Percentiles rank a stretch among this genome's conserved stretches.
These are phyloP conservation scores for Micromys minutus DNA, from an alignment of 2,113 vertebrate genomes.

Conservation along the genomic window DNA sequence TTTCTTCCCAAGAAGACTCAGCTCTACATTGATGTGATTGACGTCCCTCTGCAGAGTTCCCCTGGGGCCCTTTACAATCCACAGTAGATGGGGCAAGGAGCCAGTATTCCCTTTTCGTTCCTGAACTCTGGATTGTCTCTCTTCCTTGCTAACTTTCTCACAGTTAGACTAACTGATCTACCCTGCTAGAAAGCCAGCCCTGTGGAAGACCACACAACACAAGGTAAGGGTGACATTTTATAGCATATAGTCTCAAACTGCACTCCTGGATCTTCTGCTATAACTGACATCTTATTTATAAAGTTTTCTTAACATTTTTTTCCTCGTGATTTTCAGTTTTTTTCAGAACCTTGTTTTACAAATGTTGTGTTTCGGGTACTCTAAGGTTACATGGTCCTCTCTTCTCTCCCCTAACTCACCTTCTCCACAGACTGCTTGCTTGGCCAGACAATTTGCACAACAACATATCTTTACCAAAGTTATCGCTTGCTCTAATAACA, in stretches of 20 bases:
- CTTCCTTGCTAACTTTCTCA: neutral
- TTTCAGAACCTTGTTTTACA: neutral
- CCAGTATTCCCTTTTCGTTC: neutral
- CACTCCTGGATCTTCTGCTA: neutral
- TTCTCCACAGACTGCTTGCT: neutral
- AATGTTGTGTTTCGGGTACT: neutral
- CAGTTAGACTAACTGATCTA: neutral
- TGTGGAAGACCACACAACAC: neutral
- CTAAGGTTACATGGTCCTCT: neutral
- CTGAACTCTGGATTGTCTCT: neutral
- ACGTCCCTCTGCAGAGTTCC: too few relatives aligned
- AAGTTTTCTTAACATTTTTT: neutral
- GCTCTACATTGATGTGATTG: too few relatives aligned
- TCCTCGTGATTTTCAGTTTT: neutral
- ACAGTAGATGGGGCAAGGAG: too few relatives aligned
- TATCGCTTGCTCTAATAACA: neutral
- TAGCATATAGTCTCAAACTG: neutral
- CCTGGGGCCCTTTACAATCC: too few relatives aligned
- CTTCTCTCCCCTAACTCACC: neutral
- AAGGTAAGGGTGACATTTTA: neutral
- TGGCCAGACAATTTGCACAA: neutral
- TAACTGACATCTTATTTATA: neutral
- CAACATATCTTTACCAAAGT: neutral
- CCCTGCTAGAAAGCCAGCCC: neutral
- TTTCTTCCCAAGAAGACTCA: too few relatives aligned